phyloP scores from a whole-genome alignment of 2,888 invertebrate genomes.

The Aphelenchoides bicaudatus region DNA sequence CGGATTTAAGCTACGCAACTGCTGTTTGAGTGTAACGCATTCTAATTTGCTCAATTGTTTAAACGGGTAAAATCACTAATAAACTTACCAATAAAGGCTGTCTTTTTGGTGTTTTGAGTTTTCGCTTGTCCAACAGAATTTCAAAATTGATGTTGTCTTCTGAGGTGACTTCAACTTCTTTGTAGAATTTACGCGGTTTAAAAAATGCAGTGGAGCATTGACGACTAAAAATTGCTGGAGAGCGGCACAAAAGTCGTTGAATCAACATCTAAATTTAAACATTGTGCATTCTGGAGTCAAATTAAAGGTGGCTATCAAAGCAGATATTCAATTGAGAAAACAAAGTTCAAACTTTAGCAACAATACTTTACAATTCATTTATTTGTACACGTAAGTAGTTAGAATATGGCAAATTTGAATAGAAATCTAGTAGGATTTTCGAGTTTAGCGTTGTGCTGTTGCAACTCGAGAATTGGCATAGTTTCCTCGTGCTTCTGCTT shows the following conservation, averaged over 20 bases:
- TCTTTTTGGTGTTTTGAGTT: constrained; percentile 47
- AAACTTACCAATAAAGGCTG: constrained; percentile 42
- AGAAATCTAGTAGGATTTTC: background rate
- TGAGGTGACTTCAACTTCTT: constrained; percentile 26
- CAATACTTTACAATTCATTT: no score
- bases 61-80: no score
- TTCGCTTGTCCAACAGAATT: constrained; percentile 44
- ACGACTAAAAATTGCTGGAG: background rate
- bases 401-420: constrained; percentile 3
- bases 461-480: constrained; percentile 5
- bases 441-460: background rate
- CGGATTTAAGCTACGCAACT: no score
- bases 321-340: background rate
- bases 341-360: no score
- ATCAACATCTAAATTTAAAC: no score
- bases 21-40: no score
- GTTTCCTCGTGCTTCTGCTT: constrained; percentile 6
- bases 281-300: no score
- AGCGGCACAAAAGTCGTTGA: background rate
- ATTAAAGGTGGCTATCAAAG: background rate
- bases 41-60: no score
- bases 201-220: constrained; percentile 4
- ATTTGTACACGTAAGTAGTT: no score
- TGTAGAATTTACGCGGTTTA: constrained; percentile 35
- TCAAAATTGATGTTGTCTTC: constrained; percentile 63